Percentiles rank a stretch among this genome's conserved stretches.
These are phyloP conservation scores for Anguilla megastoma DNA, from an alignment of 2,797 vertebrate genomes.

Conservation along the genomic window DNA sequence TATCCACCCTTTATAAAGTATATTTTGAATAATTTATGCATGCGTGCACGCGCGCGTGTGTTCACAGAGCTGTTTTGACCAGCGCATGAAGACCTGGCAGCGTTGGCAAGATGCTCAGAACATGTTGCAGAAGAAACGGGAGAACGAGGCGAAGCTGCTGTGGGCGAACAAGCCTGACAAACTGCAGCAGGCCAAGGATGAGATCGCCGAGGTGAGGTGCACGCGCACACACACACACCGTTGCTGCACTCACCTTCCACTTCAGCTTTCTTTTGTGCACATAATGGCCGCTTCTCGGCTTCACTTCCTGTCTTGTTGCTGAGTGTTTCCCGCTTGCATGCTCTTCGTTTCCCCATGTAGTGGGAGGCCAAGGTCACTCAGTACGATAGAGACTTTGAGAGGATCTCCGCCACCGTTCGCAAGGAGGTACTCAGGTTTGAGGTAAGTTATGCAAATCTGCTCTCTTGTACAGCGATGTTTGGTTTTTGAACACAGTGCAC, in stretches of 20 bases:
- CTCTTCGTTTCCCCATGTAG: conserved; percentile 60
- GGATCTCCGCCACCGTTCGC: conserved; percentile 83
- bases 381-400: conserved; percentile 92
- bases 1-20: too few relatives aligned
- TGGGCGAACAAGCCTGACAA: conserved; percentile 98
- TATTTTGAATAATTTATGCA: neutral
- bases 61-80: conserved; percentile 88
- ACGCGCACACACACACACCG: neutral
- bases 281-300: neutral
- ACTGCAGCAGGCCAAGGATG: conserved; percentile 94
- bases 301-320: neutral
- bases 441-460: conserved; percentile 64
- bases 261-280: neutral
- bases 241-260: neutral
- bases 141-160: conserved; percentile 88
- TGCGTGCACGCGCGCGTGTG: neutral
- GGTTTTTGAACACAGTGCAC: neutral
- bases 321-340: neutral
- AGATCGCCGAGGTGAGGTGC: conserved; percentile 83
- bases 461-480: neutral
- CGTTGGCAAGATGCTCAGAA: conserved; percentile 92
- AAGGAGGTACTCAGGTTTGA: conserved; percentile 93
- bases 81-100: conserved; percentile 92
- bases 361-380: conserved; percentile 91
- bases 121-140: conserved; percentile 92